A percentile compares a stretch with the other conserved stretches of the same genome.
Conservation (phyloP, 1,140 invertebrate species). For the Calycopis cecrops region DNA sequence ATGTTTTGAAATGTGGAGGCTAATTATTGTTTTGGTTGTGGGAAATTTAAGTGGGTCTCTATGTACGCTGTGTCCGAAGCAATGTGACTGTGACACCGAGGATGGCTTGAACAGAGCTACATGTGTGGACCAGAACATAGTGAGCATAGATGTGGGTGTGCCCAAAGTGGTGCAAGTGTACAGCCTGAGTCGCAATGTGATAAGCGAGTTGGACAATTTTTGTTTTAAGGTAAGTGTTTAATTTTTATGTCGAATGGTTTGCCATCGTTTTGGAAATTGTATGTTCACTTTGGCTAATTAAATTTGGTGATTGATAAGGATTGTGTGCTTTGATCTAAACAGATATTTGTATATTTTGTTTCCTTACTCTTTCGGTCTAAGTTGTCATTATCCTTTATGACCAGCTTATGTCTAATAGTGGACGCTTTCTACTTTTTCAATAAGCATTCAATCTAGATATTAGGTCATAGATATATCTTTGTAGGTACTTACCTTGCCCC, state of each 20-base stretch:
- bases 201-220: conserved; percentile 69
- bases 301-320: no score
- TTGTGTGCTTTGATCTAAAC: no score
- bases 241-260: background rate
- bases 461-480: background rate
- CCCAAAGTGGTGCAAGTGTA: conserved; percentile 68
- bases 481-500: no score
- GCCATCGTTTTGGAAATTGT: no score
- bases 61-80: conserved; percentile 59
- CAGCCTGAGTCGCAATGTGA: conserved; percentile 67
- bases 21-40: conserved; percentile 36
- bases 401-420: no score
- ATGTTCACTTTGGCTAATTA: no score
- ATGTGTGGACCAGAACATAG: conserved; percentile 69
- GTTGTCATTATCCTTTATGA: no score
- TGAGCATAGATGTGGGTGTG: conserved; percentile 65
- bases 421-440: no score
- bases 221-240: conserved; percentile 68
- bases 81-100: conserved; percentile 73
- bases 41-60: conserved; percentile 25
- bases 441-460: no score
- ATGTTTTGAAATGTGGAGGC: conserved; percentile 34
- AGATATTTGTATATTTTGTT: no score
- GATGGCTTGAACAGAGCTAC: conserved; percentile 65
- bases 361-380: no score